phyloP scores from a whole-genome alignment of 2,113 vertebrate species.

The Aspiorhynchus laticeps region DNA sequence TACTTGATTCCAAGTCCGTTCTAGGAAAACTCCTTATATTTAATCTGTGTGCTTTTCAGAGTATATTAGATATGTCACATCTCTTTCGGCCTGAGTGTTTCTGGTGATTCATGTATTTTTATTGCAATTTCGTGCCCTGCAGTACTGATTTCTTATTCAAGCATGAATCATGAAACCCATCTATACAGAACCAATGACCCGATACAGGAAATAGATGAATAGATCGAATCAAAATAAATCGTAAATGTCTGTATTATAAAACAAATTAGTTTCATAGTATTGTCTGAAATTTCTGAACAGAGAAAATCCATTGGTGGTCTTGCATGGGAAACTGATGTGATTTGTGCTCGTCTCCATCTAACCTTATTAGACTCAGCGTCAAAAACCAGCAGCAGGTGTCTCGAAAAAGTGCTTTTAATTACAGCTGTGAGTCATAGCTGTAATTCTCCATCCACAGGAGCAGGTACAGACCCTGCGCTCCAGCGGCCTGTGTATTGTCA shows the following conservation, averaged over 20 bases:
- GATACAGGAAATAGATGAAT: not conserved
- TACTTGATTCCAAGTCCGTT: not conserved
- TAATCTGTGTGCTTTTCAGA: not conserved
- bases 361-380: conserved; percentile 7
- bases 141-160: not conserved
- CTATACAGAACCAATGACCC: not conserved
- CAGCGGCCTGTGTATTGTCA: not conserved
- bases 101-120: not conserved
- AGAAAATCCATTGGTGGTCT: not conserved
- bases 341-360: conserved; percentile 2
- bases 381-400: conserved; percentile 35
- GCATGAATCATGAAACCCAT: not conserved
- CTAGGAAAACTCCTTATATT: not conserved
- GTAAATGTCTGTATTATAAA: not conserved
- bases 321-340: conserved; percentile 13
- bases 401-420: conserved; percentile 30
- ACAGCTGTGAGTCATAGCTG: conserved; percentile 8
- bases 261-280: not conserved
- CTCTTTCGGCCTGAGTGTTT: not conserved
- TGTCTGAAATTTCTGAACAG: not conserved
- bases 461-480: not conserved
- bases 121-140: not conserved
- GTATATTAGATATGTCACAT: not conserved
- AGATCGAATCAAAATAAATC: not conserved
- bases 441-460: conserved; percentile 29